phyloP scores from a whole-genome alignment of 2,113 vertebrate species.

The Poecilia latipinna region DNA sequence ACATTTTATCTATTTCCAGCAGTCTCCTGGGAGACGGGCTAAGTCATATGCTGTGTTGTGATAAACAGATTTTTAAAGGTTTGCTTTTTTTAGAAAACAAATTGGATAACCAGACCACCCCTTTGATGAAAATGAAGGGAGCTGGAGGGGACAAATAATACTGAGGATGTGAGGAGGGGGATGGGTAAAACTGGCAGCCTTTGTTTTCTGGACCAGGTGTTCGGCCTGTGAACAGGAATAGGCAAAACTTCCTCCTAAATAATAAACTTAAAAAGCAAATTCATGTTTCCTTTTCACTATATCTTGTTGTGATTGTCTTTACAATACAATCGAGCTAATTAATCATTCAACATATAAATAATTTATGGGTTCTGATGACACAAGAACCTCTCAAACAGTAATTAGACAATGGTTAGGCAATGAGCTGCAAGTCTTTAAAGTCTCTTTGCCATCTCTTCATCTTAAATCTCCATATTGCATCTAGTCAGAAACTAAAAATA shows the following conservation, averaged over 20 bases:
- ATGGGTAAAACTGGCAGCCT: neutral
- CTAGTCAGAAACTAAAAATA: no score
- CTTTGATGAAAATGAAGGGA: conserved; percentile 35
- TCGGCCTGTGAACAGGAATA: conserved; percentile 5
- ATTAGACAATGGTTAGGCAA: no score
- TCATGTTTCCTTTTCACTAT: no score
- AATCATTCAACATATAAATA: neutral
- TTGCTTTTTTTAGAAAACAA: conserved; percentile 60
- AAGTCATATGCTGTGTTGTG: conserved; percentile 55
- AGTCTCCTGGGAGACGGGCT: conserved; percentile 45
- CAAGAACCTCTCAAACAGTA: no score
- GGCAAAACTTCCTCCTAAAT: neutral
- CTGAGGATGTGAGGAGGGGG: neutral
- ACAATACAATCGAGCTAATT: neutral
- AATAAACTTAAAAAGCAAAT: neutral
- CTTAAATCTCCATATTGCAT: no score
- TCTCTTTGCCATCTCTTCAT: no score
- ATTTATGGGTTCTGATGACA: no score
- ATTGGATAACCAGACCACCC: conserved; percentile 55
- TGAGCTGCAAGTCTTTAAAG: no score
- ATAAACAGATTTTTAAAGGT: conserved; percentile 65
- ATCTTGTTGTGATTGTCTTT: neutral
- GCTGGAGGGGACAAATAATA: conserved; percentile 14
- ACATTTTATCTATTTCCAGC: conserved; percentile 23
- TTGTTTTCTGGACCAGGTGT: conserved; percentile 20